Evolutionary conservation across 2,113 vertebrate genomes (phyloP).

Genomic region (Isichthys henryi): DNA sequence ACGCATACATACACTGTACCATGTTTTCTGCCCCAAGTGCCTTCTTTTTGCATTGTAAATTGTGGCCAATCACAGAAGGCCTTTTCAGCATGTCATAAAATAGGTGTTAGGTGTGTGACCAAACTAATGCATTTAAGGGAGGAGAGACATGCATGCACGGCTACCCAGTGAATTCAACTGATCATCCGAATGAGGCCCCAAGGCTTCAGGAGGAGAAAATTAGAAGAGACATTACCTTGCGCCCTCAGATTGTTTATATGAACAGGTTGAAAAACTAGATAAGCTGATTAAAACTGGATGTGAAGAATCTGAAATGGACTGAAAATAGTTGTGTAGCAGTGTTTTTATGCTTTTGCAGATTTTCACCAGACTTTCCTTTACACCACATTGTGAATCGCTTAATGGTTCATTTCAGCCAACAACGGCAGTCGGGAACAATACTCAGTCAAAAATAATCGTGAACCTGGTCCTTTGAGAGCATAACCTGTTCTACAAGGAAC

Average conservation of each 20-base stretch:
- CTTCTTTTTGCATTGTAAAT: conserved; percentile 16
- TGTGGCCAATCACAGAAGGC: conserved; percentile 5
- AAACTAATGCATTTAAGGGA: neutral
- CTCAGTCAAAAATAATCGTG: neutral
- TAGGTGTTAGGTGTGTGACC: neutral
- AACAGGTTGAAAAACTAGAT: neutral
- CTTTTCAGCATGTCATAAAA: conserved; percentile 6
- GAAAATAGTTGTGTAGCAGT: neutral
- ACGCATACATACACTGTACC: neutral
- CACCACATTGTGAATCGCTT: neutral
- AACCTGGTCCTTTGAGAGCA: neutral
- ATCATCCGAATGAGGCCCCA: neutral
- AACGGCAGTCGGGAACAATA: neutral
- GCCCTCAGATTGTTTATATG: neutral
- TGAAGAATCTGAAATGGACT: neutral
- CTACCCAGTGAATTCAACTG: neutral
- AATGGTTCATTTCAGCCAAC: neutral
- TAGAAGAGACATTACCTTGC: neutral
- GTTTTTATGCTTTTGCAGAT: neutral
- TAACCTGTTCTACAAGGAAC: neutral
- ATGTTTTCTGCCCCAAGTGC: conserved; percentile 13
- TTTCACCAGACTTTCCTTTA: neutral
- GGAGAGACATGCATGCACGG: neutral
- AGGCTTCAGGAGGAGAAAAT: neutral
- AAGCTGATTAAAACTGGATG: neutral